These are phyloP conservation scores for Chloropsis hardwickii DNA, from an alignment of 2,113 vertebrate genomes.

Conservation along the genomic window DNA sequence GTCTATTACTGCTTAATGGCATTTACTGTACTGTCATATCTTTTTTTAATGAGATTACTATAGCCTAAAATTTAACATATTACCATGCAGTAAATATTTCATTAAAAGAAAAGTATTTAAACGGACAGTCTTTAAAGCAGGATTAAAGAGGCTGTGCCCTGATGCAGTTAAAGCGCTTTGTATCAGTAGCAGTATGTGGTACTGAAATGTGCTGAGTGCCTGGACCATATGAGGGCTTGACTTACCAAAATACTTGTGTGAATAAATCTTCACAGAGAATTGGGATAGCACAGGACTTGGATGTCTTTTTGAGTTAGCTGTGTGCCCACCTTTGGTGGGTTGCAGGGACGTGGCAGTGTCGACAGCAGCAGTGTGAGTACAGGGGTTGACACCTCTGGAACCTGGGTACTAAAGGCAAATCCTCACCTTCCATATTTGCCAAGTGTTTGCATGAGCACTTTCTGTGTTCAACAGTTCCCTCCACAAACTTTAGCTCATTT, in stretches of 20 bases:
- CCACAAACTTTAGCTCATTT: not conserved
- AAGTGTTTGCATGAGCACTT: not conserved
- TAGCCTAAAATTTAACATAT: slow-evolving; percentile 49
- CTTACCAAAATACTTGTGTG: not conserved
- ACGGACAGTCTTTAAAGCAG: slow-evolving; percentile 16
- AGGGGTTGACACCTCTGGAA: not conserved
- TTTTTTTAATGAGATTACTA: slow-evolving; percentile 47
- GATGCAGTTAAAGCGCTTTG: not conserved
- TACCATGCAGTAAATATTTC: slow-evolving; percentile 47
- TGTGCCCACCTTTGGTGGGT: not conserved
- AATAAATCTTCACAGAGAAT: not conserved
- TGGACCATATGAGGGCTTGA: not conserved
- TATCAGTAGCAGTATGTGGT: not conserved
- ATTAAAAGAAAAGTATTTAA: slow-evolving; percentile 53
- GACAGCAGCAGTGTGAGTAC: not conserved
- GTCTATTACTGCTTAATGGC: slow-evolving; percentile 13
- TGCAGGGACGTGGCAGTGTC: fast-evolving
- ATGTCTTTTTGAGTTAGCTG: not conserved
- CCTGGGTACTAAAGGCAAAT: not conserved
- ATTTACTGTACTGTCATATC: slow-evolving; percentile 32
- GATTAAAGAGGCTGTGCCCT: not conserved
- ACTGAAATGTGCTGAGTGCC: not conserved
- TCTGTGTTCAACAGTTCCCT: not conserved
- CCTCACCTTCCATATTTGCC: not conserved
- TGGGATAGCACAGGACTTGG: not conserved